phyloP scores from a whole-genome alignment of 2,888 invertebrate genomes.

The Esperia sulphurella region DNA sequence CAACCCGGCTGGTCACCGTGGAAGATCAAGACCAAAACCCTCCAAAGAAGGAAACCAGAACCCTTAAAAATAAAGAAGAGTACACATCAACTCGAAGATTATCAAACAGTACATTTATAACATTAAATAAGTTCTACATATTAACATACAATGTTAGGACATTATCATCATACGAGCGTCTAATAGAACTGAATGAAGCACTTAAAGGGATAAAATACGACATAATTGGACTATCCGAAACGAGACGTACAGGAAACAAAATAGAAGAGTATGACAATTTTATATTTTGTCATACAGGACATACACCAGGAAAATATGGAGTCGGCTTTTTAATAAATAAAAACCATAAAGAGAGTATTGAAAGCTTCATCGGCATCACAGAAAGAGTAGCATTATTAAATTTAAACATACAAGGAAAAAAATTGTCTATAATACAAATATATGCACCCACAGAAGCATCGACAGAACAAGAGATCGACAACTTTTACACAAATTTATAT shows the following conservation, averaged over 20 bases:
- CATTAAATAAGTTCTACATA: not conserved
- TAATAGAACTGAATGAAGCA: conserved; percentile 14
- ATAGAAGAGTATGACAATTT: conserved; percentile 24
- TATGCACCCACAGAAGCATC: conserved; percentile 18
- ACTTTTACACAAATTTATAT: conserved; percentile 11
- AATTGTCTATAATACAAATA: conserved; percentile 18
- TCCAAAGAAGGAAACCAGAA: conserved; percentile 9
- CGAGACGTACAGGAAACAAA: conserved; percentile 15
- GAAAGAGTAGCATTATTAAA: conserved; percentile 22
- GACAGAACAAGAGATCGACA: conserved; percentile 12
- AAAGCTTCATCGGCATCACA: conserved; percentile 18
- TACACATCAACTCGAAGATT: too few relatives aligned
- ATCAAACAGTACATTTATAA: too few relatives aligned
- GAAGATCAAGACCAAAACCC: conserved; percentile 15
- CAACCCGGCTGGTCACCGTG: conserved; percentile 18
- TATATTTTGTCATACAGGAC: conserved; percentile 21
- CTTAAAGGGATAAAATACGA: conserved; percentile 20
- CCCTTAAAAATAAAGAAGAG: not conserved
- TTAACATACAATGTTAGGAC: conserved; percentile 20
- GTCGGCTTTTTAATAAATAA: conserved; percentile 27
- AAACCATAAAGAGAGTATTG: conserved; percentile 17
- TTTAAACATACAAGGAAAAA: conserved; percentile 4
- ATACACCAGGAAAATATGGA: conserved; percentile 19
- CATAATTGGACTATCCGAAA: conserved; percentile 22
- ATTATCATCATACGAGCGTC: conserved; percentile 14